Base-by-base conservation (phyloP, 2,113 vertebrate genomes). In the Halichoeres trimaculatus region DNA sequence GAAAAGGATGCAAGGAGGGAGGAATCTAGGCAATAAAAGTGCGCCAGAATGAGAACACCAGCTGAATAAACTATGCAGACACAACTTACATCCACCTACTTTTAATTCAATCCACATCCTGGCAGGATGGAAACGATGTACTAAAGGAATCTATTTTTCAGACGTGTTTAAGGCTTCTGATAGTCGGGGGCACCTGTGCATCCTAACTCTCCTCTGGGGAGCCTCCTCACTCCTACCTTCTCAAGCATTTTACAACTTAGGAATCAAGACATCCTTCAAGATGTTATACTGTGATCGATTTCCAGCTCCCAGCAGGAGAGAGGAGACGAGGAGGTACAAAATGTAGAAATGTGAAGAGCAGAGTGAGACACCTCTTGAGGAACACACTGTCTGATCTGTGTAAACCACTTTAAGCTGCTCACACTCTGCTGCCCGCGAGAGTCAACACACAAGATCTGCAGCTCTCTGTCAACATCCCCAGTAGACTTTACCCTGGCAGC, bases 381-480 rank as follows among this genome's bases (percentile, higher is more conserved):
- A 79, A 59, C 50, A 73, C 59, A 68, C 55, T 23, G 70, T 10
- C 50, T 71, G 54, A 24, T 79, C 63, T 56, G 68, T 52, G 59
- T 76, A 63, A 80, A 82, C 74, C 36, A 64, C 62, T 75, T 70
- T 50, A 34, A 63, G 52, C 34, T 7, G 1, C 69, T 63, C 51
- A 59, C 70, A 73, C 63, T 38, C 59, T 54, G 26, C 74, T 62
- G 47, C 52, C 58, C 57, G 45, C 62, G 51, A 76, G 67, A 78
- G 68, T 65, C 57, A 70, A 85, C 47, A 64, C 76, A 65, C 55
- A 74, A 24, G 74, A 23, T n/a, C 68, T 69, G 62, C 11, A 62
- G 45, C 60, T 26, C 30, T 54, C 65, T 66, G 63, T 72, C 47
- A 56, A 36, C 26, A 51, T 59, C 80, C 30, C 76, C 73, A 36